These are phyloP conservation scores for Xenopus laevis DNA, from an alignment of 2,113 vertebrate genomes.

Conservation along the genomic window DNA sequence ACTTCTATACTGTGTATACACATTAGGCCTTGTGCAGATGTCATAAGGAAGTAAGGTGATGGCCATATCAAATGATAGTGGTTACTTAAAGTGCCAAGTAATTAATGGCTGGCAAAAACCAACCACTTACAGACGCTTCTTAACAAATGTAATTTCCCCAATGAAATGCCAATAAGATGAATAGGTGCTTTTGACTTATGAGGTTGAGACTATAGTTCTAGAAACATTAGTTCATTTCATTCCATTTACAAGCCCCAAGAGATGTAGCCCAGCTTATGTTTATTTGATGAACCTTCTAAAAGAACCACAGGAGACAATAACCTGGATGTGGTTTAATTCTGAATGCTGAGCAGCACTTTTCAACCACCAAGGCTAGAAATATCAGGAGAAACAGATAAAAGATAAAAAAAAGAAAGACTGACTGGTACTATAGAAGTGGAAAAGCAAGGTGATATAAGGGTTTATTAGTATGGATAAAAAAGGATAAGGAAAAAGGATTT, in stretches of 20 bases:
- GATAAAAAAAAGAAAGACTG: no score
- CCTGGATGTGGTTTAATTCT: not conserved
- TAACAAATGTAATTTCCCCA: constrained; percentile 2
- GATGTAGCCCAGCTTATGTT: constrained; percentile 9
- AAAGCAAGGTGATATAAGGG: no score
- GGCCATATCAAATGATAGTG: not conserved
- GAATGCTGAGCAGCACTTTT: not conserved
- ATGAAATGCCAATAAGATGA: constrained; percentile 13
- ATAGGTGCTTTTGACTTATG: not conserved
- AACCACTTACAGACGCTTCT: not conserved
- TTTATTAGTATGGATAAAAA: no score
- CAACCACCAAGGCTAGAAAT: not conserved
- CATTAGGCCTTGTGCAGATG: no score
- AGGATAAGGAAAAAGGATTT: no score
- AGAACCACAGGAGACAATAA: not conserved
- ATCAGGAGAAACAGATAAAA: not conserved
- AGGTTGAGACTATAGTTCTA: not conserved
- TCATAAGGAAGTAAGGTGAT: not conserved
- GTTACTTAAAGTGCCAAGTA: constrained; percentile 14
- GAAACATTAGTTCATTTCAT: constrained; percentile 11
- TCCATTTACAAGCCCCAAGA: not conserved
- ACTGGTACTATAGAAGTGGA: no score
- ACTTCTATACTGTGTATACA: no score
- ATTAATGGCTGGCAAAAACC: not conserved
- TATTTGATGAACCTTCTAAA: constrained; percentile 17